These are phyloP conservation scores for Tethea ocularis DNA, from an alignment of 2,888 invertebrate genomes.

Conservation along the genomic window DNA sequence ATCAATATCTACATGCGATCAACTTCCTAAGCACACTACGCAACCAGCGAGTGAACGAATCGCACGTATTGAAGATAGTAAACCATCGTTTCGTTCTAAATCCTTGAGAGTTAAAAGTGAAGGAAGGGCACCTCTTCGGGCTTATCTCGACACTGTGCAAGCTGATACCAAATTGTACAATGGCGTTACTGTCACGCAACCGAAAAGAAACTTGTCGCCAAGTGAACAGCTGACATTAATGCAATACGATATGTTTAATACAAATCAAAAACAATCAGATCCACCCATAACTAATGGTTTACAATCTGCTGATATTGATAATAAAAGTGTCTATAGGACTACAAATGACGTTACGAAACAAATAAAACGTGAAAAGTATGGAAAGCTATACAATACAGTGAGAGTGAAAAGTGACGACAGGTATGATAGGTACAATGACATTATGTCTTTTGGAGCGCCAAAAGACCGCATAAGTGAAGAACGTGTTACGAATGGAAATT, in stretches of 20 bases:
- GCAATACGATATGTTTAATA: conserved; percentile 76
- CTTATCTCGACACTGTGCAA: conserved; percentile 66
- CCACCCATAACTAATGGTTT: conserved; percentile 61
- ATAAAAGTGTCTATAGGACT: conserved; percentile 80
- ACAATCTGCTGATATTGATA: conserved; percentile 61
- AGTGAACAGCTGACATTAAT: conserved; percentile 79
- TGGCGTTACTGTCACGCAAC: conserved; percentile 80
- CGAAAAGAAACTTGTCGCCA: conserved; percentile 79
- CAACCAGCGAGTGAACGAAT: conserved; percentile 67
- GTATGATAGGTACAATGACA: conserved; percentile 76
- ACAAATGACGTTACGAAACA: conserved; percentile 69
- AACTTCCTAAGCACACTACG: conserved; percentile 71
- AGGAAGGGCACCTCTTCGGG: conserved; percentile 72
- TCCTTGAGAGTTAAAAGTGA: conserved; percentile 81
- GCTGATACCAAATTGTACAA: conserved; percentile 59
- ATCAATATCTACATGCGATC: conserved; percentile 77
- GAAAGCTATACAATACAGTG: conserved; percentile 77
- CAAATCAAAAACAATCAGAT: conserved; percentile 57
- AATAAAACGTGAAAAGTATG: conserved; percentile 76
- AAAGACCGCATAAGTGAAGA: conserved; percentile 68
- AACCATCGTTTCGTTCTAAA: conserved; percentile 80
- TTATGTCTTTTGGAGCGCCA: conserved; percentile 60
- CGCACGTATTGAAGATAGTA: conserved; percentile 71
- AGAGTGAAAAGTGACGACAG: conserved; percentile 81
- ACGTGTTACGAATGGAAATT: conserved; percentile 56